Evolutionary conservation across 2,797 vertebrate species (phyloP), one percentile per base, ranked within the genome.

Genomic region (Luscinia megarhynchos): DNA sequence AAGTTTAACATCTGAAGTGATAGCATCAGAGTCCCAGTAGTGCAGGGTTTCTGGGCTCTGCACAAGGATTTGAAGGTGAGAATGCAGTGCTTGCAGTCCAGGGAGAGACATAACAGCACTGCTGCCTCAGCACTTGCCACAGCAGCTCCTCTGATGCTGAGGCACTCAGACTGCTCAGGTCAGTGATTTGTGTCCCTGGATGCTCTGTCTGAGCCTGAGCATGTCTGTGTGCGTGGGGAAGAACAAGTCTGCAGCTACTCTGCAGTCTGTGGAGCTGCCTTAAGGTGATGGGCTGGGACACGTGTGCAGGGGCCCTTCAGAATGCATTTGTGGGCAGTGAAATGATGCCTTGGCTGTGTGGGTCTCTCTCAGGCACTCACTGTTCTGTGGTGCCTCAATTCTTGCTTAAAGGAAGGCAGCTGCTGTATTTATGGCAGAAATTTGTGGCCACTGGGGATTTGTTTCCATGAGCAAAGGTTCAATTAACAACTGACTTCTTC

Each of bases 181-280:
- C 7, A 12, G 66, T 3, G 29, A 53, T 69, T 50, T 70, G 26
- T 69, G 66, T 50, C 78, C 43, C 69, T 50, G 46, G 27, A 9
- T 87, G 61, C 41, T 67, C 27, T 73, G 24, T 86, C 17, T 16
- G 11, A 55, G 29, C 32, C 24, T 0, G 0, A 0, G 15, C 24
- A 20, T 32, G 21, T 40, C 15, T 34, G 23, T 26, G 9, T 40
- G 62, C 0, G 0, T 27, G 67, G 11, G 34, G 62, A 72, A 30
- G 36, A 70, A 22, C 24, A 55, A 57, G 20, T 32, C 38, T 50
- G 38, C 30, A 72, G 84, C 34, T 63, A 0, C 38, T 68, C 46
- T 57, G 55, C 55, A 36, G 58, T 20, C 3, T 5, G 45, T 23
- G 58, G 29, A 69, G 38, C 51, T 84, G 78, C 10, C n/a, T 67